Evolutionary conservation across 2,113 vertebrate species (phyloP), one percentile per base, ranked within the genome.

Genomic region (Menidia beryllina): DNA sequence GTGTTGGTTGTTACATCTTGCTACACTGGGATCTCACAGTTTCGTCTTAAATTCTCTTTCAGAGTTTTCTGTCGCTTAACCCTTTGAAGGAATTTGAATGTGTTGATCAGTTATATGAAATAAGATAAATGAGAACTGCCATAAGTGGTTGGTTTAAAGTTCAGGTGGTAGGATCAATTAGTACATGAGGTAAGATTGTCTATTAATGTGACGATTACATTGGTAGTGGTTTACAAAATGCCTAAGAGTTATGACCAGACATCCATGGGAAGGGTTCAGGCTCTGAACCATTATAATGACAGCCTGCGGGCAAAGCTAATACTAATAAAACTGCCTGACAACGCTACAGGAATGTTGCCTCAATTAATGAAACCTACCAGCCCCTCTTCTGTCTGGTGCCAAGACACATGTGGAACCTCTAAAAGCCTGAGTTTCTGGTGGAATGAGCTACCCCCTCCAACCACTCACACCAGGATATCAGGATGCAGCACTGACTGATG

Each of bases 391-490:
- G 89, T 89, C 94, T 92, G 91, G 91, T 94, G 91, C 93, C 94
- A 92, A 87, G 84, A 79, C 61, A 90, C 94, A 95, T 95, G 94
- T 96, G 95, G 94, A 95, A 95, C 84, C 91, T 94, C 88, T 96
- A 95, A 96, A 95, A 89, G 85, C 84, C 78, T 64, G 62, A 62
- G 82, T 91, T 93, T 90, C 90, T 89, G 81, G 79, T 75, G 67
- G 70, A 85, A 83, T 75, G 89, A 92, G 89, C 86, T 87, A 90
- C 75, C 62, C 72, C 88, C 80, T 91, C 82, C 77, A 91, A 83
- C 69, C 77, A 61, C 51, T 80, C 49, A 82, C 89, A 92, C 49
- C 81, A 81, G 90, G 84, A 83, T 30, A 86, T 25, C 34, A 89
- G 77, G 89, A 86, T 89, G 88, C 64, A 86, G 75, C 77, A 84